Evolutionary conservation across 2,888 invertebrate species (phyloP).

Genomic region (Plagiodera versicolora): DNA sequence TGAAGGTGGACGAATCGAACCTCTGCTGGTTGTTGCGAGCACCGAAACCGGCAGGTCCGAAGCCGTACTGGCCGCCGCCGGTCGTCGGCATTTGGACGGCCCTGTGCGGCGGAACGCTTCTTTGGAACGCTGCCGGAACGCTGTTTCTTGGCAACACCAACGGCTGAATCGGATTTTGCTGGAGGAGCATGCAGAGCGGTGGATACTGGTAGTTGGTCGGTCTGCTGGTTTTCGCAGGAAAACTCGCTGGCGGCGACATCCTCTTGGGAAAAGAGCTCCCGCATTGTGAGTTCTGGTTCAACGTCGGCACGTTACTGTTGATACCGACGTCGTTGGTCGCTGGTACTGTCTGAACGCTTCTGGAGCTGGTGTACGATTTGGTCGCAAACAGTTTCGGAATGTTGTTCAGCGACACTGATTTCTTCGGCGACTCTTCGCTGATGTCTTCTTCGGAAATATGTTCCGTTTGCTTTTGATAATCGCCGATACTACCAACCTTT

Average conservation of each 20-base stretch:
- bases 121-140: constrained; percentile 19
- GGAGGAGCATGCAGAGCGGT: constrained; percentile 29
- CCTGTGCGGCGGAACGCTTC: constrained; percentile 22
- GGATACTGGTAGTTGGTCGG: constrained; percentile 29
- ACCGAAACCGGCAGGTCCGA: constrained; percentile 19
- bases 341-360: constrained; percentile 26
- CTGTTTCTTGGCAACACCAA: constrained; percentile 26
- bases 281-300: constrained; percentile 9
- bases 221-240: constrained; percentile 19
- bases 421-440: constrained; percentile 8
- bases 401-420: constrained; percentile 4
- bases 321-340: constrained; percentile 22
- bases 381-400: constrained; percentile 18
- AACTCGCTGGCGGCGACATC: constrained; percentile 13
- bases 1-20: constrained; percentile 19
- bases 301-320: constrained; percentile 14
- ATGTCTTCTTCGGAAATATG: constrained; percentile 8
- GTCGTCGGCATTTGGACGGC: constrained; percentile 18
- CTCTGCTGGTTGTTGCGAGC: constrained; percentile 21
- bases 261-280: constrained; percentile 12
- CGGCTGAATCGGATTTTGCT: constrained; percentile 29
- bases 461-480: constrained; percentile 20
- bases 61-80: constrained; percentile 21
- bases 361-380: constrained; percentile 13
- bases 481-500: constrained; percentile 26